phyloP scores from a whole-genome alignment of 2,113 vertebrate species.

The Oncorhynchus masou region DNA sequence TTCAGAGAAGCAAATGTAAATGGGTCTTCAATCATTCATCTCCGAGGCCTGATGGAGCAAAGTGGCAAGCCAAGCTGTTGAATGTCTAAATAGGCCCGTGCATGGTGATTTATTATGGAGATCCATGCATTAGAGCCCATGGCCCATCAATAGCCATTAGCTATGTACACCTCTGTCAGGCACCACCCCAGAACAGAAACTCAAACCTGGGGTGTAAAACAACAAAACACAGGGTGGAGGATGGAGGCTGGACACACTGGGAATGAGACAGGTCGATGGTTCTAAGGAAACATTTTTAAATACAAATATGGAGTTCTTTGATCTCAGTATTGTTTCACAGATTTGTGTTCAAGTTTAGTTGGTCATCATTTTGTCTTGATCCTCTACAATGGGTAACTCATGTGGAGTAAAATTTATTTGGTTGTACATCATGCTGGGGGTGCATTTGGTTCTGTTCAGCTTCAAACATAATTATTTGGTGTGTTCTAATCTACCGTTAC shows the following conservation, averaged over 20 bases:
- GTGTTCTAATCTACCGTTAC: too few relatives aligned
- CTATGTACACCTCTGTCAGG: constrained; percentile 58
- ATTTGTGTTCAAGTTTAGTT: too few relatives aligned
- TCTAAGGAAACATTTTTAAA: not conserved
- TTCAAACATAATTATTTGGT: too few relatives aligned
- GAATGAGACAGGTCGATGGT: not conserved
- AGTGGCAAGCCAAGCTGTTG: constrained; percentile 65
- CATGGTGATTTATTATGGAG: constrained; percentile 70
- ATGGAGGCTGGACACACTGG: not conserved
- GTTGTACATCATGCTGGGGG: too few relatives aligned
- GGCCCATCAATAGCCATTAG: constrained; percentile 62
- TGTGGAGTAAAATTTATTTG: too few relatives aligned
- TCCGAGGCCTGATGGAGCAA: constrained; percentile 51
- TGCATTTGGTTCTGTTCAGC: too few relatives aligned
- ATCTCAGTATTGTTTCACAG: too few relatives aligned
- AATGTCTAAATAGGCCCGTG: constrained; percentile 64
- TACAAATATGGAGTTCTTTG: not conserved
- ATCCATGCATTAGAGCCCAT: constrained; percentile 59
- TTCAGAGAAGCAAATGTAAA: constrained; percentile 59
- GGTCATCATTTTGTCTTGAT: too few relatives aligned
- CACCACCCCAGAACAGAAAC: constrained; percentile 31
- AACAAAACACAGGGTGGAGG: too few relatives aligned
- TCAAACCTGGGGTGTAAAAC: not conserved
- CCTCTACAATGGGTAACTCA: too few relatives aligned
- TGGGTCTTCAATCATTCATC: constrained; percentile 73